Percentiles rank a stretch among this genome's conserved stretches.
Conservation (phyloP, 2,797 vertebrate species). For the Molossus molossus region DNA sequence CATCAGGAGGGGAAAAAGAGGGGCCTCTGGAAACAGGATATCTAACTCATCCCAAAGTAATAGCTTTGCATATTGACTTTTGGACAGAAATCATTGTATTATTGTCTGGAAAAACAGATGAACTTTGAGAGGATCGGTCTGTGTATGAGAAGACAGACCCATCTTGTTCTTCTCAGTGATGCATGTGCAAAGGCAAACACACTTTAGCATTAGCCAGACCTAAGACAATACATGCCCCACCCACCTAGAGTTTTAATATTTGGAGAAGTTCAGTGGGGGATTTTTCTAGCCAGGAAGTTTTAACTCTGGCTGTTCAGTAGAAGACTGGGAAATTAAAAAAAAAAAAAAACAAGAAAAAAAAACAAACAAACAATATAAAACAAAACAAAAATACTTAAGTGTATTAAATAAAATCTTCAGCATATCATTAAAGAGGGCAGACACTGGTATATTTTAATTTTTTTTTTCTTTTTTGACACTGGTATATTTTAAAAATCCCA, state of each 20-base stretch:
- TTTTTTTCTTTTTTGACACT: too few relatives aligned
- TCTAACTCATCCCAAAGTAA: background rate
- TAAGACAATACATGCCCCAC: background rate
- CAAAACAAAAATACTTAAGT: background rate
- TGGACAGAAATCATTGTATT: constrained; percentile 16
- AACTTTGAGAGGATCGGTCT: background rate
- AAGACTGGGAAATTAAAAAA: constrained; percentile 27
- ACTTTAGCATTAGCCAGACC: background rate
- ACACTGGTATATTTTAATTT: background rate
- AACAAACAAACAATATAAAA: constrained; percentile 2
- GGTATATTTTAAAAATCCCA: background rate
- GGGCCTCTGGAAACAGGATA: background rate
- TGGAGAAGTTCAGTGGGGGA: background rate
- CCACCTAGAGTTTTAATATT: constrained; percentile 61
- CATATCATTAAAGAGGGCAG: background rate
- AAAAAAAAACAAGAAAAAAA: too few relatives aligned
- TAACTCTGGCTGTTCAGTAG: background rate
- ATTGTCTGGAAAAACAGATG: background rate
- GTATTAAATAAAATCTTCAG: constrained; percentile 29
- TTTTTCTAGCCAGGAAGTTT: background rate
- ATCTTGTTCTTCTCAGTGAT: constrained; percentile 36
- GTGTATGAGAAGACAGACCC: background rate
- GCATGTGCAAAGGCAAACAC: constrained; percentile 32
- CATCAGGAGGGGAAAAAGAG: background rate
- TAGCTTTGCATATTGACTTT: background rate